Base-by-base conservation (phyloP, 1,140 invertebrate genomes). In the Meloidogyne floridensis region DNA sequence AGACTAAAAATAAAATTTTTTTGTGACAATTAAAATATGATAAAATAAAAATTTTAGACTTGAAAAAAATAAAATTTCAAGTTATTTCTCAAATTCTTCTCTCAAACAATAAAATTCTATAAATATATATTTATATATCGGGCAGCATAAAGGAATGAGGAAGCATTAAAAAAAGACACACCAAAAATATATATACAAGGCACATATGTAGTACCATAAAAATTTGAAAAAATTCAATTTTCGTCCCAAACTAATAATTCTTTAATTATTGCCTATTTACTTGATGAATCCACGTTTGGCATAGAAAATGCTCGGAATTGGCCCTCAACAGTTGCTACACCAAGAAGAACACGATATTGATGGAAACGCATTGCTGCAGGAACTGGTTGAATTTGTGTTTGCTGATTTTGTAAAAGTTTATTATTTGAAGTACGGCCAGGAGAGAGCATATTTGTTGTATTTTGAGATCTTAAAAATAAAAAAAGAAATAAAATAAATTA, bases 361-460 rank as follows among this genome's bases (percentile, higher is more conserved):
- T 82, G 81, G 70, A 82, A 82, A 54, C 81, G 81, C 81, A 82
- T 82, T 72, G 81, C 81, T 11, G 81, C 51, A 32, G 80, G 81
- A 5, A 43, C 13, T 2, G 77, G 15, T 43, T 47, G 51, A 47
- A 43, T 43, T 54, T 76, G 75, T 32, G 32, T n/a, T 47, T 76
- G 75, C 18, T 47, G 75, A 4, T 51, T 54, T 43, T 59, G 53
- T 2, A 9, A 71, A 8, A 71, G 56, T 72, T 78, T 65, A 20
- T 18, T 65, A n/a, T 65, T 78, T 78, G 54, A 32, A 32, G 32
- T 42, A 65, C 53, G 32, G 65, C 51, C 20, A 72, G 51, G n/a
- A 18, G 11, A 71, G 10, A 71, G 77, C 32, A 42, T 47, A 78
- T 76, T 32, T 54, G 11, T 13, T 54, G 42, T n/a, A 59, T 47